Evolutionary conservation across 2,113 vertebrate genomes (phyloP).

Genomic region (Mohoua ochrocephala): DNA sequence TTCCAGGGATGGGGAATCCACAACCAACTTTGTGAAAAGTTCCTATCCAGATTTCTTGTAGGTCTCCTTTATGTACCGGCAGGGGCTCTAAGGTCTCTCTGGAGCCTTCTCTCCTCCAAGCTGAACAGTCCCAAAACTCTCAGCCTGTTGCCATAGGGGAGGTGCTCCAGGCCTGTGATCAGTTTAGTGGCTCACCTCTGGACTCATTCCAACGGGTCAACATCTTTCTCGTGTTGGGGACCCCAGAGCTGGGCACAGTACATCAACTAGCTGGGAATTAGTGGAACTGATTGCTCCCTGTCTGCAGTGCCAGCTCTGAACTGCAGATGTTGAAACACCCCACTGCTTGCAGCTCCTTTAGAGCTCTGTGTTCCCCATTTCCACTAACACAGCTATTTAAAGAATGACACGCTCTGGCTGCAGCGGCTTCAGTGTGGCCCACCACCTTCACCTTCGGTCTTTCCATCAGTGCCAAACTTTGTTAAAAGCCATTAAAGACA

Average conservation of each 20-base stretch:
- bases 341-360: background rate
- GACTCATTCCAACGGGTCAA: background rate
- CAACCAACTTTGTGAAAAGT: background rate
- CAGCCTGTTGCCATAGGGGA: accelerated
- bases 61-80: too few species aligned
- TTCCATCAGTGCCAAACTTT: background rate
- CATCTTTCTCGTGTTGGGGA: accelerated
- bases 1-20: background rate
- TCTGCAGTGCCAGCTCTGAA: background rate
- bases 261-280: background rate
- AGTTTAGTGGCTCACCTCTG: background rate
- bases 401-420: background rate
- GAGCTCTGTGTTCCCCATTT: background rate
- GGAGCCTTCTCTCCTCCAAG: background rate
- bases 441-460: background rate
- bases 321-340: background rate
- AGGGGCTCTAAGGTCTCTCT: background rate
- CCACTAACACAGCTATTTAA: background rate
- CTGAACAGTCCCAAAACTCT: background rate
- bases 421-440: background rate
- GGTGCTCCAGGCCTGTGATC: background rate
- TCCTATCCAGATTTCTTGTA: background rate
- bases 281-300: background rate
- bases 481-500: background rate
- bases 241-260: background rate